phyloP scores from a whole-genome alignment of 2,113 vertebrate species.

The Podocnemis expansa region DNA sequence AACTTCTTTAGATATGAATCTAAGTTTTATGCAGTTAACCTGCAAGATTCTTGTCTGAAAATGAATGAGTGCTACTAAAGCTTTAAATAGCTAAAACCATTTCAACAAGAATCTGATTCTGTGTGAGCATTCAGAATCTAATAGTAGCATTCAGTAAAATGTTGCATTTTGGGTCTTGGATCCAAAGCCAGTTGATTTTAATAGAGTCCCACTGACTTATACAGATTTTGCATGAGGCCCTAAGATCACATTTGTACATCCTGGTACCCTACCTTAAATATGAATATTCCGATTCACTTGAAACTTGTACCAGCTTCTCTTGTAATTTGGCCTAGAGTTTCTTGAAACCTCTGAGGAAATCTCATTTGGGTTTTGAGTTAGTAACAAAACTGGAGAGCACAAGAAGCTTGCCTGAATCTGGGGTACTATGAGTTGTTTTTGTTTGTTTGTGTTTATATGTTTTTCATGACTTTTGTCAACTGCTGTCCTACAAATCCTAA shows the following conservation, averaged over 20 bases:
- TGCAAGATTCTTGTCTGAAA: background rate
- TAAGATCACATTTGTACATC: background rate
- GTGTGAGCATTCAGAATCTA: background rate
- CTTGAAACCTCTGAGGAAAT: background rate
- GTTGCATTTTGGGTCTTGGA: background rate
- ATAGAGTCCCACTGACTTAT: background rate
- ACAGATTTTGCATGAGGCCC: background rate
- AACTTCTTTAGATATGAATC: background rate
- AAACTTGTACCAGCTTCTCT: background rate
- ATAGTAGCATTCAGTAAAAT: background rate
- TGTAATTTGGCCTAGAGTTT: background rate
- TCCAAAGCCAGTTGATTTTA: background rate
- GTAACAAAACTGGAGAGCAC: background rate
- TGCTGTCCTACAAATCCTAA: background rate
- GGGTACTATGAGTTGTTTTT: background rate
- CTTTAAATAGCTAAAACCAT: background rate
- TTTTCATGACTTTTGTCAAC: background rate
- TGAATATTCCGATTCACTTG: background rate
- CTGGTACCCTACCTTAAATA: background rate
- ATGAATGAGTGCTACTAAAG: background rate
- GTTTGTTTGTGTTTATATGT: background rate
- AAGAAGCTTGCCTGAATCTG: background rate
- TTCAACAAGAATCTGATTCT: background rate
- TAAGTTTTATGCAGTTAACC: conserved; percentile 20
- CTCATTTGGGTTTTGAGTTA: background rate